phyloP scores from a whole-genome alignment of 2,888 invertebrate genomes.

The Bellardia pandia region DNA sequence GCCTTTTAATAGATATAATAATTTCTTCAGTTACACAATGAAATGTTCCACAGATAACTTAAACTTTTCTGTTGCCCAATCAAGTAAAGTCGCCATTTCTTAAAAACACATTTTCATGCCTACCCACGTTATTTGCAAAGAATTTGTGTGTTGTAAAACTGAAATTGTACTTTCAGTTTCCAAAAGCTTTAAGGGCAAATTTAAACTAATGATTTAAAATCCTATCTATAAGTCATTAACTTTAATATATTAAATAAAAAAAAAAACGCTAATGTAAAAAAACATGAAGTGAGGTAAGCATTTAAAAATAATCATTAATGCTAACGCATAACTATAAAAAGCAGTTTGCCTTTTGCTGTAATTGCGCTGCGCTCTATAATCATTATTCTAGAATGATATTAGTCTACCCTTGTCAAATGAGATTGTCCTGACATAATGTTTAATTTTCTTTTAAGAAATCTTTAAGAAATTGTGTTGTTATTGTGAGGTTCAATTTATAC shows the following conservation, averaged over 20 bases:
- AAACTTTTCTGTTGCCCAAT: no score
- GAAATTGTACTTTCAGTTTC: neutral
- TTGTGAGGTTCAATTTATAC: neutral
- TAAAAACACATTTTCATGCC: no score
- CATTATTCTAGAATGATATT: no score
- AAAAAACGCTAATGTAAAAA: neutral
- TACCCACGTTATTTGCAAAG: no score
- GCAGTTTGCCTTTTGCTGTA: neutral
- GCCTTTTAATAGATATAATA: no score
- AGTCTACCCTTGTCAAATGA: slow-evolving; percentile 26
- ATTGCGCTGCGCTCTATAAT: neutral
- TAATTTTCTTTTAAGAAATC: slow-evolving; percentile 21
- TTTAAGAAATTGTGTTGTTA: neutral
- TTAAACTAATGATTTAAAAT: neutral
- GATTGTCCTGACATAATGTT: slow-evolving; percentile 18
- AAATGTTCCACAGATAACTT: no score
- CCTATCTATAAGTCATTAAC: neutral
- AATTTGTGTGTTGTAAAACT: neutral
- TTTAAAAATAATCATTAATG: neutral
- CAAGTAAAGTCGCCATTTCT: no score
- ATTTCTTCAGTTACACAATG: no score
- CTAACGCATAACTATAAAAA: neutral
- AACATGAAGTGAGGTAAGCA: neutral
- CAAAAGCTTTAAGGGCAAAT: neutral
- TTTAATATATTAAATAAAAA: neutral